A percentile compares a stretch with the other conserved stretches of the same genome.
phyloP scores from a whole-genome alignment of 2,888 invertebrate genomes.

The Chrysolina americana region DNA sequence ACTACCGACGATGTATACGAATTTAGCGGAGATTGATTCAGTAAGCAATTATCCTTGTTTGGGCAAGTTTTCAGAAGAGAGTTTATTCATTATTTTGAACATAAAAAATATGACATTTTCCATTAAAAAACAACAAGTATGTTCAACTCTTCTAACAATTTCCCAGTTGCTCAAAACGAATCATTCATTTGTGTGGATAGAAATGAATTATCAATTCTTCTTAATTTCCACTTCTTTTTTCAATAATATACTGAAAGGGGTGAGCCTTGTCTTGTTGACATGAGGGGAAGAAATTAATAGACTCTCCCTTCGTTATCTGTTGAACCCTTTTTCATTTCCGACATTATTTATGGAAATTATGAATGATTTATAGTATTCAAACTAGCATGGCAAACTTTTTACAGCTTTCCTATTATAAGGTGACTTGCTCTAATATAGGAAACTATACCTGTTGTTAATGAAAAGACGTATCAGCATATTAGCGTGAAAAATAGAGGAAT shows the following conservation, averaged over 20 bases:
- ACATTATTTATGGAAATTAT: constrained; percentile 42
- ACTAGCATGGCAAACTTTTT: neutral
- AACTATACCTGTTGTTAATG: neutral
- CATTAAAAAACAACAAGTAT: no score
- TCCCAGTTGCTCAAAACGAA: no score
- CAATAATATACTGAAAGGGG: neutral
- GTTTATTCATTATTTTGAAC: no score
- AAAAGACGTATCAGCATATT: neutral
- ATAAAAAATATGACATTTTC: no score
- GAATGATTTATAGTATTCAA: constrained; percentile 35
- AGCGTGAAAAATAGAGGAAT: no score
- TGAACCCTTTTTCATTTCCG: constrained; percentile 31
- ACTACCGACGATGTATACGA: no score
- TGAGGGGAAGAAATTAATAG: neutral
- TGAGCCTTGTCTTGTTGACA: neutral
- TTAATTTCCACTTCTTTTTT: neutral
- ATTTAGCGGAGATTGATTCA: no score
- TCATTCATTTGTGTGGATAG: no score
- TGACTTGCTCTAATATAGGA: neutral
- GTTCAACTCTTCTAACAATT: no score
- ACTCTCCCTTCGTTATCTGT: constrained; percentile 32
- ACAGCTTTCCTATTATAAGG: constrained; percentile 25
- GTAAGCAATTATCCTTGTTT: no score
- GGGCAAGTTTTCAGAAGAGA: no score
- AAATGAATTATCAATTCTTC: no score